Conservation (phyloP, 2,888 invertebrate species). For the Junonia oenone region DNA sequence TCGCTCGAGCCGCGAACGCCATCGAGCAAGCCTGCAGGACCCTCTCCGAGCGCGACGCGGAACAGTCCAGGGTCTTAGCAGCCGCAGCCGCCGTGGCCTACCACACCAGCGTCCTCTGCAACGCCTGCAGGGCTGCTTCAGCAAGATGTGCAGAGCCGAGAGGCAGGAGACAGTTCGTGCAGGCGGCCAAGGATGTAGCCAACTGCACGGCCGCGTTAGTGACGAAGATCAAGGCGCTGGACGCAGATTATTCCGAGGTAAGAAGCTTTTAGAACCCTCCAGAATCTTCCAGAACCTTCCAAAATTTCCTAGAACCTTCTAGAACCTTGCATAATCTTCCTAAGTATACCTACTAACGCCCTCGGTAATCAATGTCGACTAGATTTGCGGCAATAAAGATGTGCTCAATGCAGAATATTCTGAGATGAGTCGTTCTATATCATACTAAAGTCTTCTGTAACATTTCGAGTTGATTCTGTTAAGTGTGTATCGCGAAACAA, state of each 20-base stretch:
- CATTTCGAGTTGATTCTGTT: too few relatives aligned
- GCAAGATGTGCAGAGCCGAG: conserved; percentile 93
- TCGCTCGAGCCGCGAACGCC: conserved; percentile 92
- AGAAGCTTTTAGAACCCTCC: too few relatives aligned
- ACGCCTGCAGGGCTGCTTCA: conserved; percentile 95
- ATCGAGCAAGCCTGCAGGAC: conserved; percentile 93
- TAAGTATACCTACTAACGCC: too few relatives aligned
- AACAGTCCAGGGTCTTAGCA: conserved; percentile 88
- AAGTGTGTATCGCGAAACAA: too few relatives aligned
- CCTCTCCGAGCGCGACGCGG: conserved; percentile 84
- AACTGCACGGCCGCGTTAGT: conserved; percentile 96
- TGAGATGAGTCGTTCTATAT: too few relatives aligned
- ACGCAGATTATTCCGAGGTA: conserved; percentile 92
- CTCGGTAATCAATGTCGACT: too few relatives aligned
- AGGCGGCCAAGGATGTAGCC: conserved; percentile 98
- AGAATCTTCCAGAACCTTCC: too few relatives aligned
- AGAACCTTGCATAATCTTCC: too few relatives aligned
- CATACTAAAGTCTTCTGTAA: too few relatives aligned
- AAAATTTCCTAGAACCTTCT: too few relatives aligned
- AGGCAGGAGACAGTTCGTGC: conserved; percentile 97
- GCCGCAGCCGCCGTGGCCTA: conserved; percentile 97
- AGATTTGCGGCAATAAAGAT: too few relatives aligned
- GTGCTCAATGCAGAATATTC: too few relatives aligned
- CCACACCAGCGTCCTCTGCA: conserved; percentile 96
- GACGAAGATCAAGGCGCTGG: conserved; percentile 94